Percentiles rank a stretch among this genome's conserved stretches.
These are phyloP conservation scores for Siderastrea siderea DNA, from an alignment of 92 coral and sea anemone genomes.

Conservation along the genomic window DNA sequence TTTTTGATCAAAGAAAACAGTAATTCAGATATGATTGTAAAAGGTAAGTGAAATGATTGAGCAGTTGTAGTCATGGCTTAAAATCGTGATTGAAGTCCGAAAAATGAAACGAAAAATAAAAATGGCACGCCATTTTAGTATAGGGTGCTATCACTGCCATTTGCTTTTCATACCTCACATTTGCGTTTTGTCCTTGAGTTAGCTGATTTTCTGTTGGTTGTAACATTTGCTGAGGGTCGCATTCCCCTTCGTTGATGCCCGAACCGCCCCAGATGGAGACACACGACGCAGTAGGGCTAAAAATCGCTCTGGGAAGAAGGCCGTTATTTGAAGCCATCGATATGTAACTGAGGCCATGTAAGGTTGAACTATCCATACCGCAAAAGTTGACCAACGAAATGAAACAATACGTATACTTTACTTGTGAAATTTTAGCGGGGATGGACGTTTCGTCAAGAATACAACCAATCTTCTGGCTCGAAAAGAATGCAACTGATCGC, in stretches of 20 bases:
- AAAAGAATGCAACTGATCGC: not conserved
- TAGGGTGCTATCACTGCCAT: not conserved
- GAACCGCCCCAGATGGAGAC: slow-evolving; percentile 4
- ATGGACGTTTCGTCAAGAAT: not conserved
- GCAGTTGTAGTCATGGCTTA: no score
- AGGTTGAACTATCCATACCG: slow-evolving; percentile 29
- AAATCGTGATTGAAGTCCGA: not conserved
- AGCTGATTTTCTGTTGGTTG: slow-evolving; percentile 4
- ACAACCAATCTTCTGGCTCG: not conserved
- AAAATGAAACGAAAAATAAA: not conserved
- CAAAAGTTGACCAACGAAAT: not conserved
- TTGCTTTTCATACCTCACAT: not conserved
- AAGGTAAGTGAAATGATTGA: no score
- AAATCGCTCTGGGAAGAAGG: slow-evolving; percentile 25
- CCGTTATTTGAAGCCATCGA: slow-evolving; percentile 51
- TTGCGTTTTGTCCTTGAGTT: not conserved
- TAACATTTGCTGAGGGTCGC: slow-evolving; percentile 13
- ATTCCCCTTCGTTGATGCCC: not conserved
- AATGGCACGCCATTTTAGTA: not conserved
- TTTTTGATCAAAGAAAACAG: no score
- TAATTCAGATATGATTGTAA: no score
- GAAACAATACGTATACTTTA: not conserved
- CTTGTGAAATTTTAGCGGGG: not conserved
- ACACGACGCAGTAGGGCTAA: not conserved
- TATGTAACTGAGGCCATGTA: slow-evolving; percentile 49